Base-by-base conservation (phyloP, 1,140 invertebrate species). In the Tyrophagus putrescentiae region DNA sequence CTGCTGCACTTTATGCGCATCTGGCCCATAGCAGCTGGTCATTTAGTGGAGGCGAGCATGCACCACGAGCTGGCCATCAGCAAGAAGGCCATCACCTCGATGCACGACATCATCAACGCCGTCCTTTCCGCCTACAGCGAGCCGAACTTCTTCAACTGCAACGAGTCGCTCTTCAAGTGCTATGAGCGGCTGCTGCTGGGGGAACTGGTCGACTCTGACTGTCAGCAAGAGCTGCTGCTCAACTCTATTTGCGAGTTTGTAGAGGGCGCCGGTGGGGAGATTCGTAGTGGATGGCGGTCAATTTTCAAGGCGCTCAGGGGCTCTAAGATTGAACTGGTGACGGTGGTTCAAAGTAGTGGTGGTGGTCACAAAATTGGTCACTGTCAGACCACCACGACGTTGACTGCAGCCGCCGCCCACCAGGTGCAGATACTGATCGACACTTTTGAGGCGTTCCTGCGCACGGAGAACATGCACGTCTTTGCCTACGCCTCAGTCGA, bases 201-300 rank as follows among this genome's bases (percentile, higher is more conserved):
- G 60, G 89, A 94, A 70, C 74, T 92, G 1, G 92, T 87, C 70
- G 88, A 94, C 71, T 79, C 81, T 62, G 90, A 94, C 73, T 27
- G 7, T 27, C 84, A 93, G 57, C 82, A 84, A 70, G 82, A 84
- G 69, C 85, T 88, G 82, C 91, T 95, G 68, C 85, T 94, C 36
- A 88, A 87, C 60, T 93, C 87, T 64, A 84, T 94, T 25, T 94
- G 89, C 72, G 89, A 93, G 73, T 89, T 93, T 69, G 90, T 95
- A 0, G 91, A 95, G 74, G 87, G 86, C 0, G 90, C 89, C 69
- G 79, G 85, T 67, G 83, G 83, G 18, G 89, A 95, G 74, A 92
- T 94, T 18, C 79, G 84, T 65, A 93, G 89, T 0, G 91, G 89
- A 0, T 95, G 91, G 91, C 73, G 89, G 45, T 87, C 91, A 1